Percentiles rank a stretch among this genome's conserved stretches.
Conservation (phyloP, 2,797 vertebrate genomes). For the Oryzias dopingdopingensis region DNA sequence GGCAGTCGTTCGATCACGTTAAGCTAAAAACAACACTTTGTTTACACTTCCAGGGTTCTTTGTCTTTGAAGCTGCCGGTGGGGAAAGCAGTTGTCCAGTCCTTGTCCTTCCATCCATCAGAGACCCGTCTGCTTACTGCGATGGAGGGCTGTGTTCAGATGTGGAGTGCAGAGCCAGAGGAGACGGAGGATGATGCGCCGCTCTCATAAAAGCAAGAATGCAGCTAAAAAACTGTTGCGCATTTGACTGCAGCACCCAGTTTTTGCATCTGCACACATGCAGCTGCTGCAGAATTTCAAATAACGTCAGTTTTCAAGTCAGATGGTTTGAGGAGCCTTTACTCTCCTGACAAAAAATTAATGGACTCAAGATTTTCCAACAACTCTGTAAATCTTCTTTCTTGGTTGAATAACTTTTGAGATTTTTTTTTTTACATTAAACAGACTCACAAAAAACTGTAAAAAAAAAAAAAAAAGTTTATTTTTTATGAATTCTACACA, state of each 20-base stretch:
- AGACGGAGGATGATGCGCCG: conserved; percentile 35
- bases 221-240: no score
- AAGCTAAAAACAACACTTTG: not conserved
- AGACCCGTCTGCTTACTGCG: conserved; percentile 83
- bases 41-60: conserved; percentile 75
- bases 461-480: not conserved
- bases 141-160: conserved; percentile 83
- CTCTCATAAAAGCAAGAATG: conserved; percentile 10
- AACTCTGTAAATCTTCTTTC: no score
- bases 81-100: conserved; percentile 87
- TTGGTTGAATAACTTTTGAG: no score
- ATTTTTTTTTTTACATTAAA: no score
- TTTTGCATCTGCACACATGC: not conserved
- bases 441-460: no score
- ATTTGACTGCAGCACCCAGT: not conserved
- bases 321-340: no score
- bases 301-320: not conserved
- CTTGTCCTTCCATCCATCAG: conserved; percentile 84
- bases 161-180: conserved; percentile 82
- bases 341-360: no score
- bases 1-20: not conserved
- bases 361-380: no score
- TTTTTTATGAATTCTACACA: conserved; percentile 59
- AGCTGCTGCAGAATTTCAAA: not conserved
- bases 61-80: conserved; percentile 80